A percentile compares a stretch with the other conserved stretches of the same genome.
Conservation (phyloP, 2,113 vertebrate species). For the Cyanistes caeruleus region DNA sequence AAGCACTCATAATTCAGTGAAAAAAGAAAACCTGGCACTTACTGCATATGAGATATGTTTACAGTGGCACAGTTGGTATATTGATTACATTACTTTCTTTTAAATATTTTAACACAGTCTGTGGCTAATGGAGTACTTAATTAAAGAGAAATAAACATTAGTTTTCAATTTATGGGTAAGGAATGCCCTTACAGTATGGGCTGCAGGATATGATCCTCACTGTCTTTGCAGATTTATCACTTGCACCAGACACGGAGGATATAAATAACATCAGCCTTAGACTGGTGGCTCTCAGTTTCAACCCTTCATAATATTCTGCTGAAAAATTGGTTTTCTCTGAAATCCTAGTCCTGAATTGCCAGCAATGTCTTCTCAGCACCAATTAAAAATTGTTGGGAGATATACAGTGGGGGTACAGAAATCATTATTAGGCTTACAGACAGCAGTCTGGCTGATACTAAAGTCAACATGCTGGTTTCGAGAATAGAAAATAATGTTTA, state of each 20-base stretch:
- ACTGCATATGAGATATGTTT: background rate
- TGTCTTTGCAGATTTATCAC: constrained; percentile 13
- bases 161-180: background rate
- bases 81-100: background rate
- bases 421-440: background rate
- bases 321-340: background rate
- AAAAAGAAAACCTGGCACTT: background rate
- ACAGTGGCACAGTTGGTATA: background rate
- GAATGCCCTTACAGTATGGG: background rate
- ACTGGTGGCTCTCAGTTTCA: background rate
- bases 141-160: constrained; percentile 43
- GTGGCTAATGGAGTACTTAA: constrained; percentile 18
- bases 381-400: background rate
- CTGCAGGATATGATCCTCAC: background rate
- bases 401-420: background rate
- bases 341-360: background rate
- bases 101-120: constrained; percentile 20
- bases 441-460: background rate
- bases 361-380: background rate
- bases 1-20: background rate
- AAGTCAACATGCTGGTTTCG: background rate
- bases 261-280: constrained; percentile 37
- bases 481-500: background rate
- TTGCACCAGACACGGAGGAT: background rate
- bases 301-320: background rate